Base-by-base conservation (phyloP, 2,888 invertebrate genomes). In the Euproctis similis region DNA sequence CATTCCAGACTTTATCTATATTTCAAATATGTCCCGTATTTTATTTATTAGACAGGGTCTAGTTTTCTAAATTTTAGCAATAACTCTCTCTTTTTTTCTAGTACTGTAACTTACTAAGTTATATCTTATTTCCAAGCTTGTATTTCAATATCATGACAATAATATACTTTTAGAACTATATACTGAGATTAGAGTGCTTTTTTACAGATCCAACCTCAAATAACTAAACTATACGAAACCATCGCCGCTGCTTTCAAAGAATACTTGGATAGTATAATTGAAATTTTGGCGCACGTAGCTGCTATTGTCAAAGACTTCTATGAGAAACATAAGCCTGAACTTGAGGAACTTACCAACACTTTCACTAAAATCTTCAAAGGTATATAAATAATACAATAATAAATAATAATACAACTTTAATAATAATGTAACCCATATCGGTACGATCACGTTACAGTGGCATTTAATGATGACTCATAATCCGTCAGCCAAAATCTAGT, bases 281-380 rank as follows among this genome's bases (percentile, higher is more conserved):
- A 85, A 26, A 34, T 87, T 3, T 54, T 87, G 1, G 85, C 89
- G 0, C 74, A 85, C 32, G 75, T 87, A 39, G 45, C 87, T 2
- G 87, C 87, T 8, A 68, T 87, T 18, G 42, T 87, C 20, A 58
- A 85, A 0, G 82, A 87, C 46, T 73, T 90, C 58, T 64, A 89
- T 30, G 89, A 91, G 43, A 86, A 87, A 31, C 88, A 91, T 61
- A 88, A 90, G 64, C 86, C 86, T 8, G 90, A 91, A 47, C 69
- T 92, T 1, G 86, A 90, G 37, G 88, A 89, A 42, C 54, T 90
- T 2, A 75, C 87, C 23, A 80, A 85, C 28, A 67, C 78, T 0
- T 46, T 88, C 17, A 70, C 85, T 8, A 86, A 86, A 33, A 70
- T 87, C 37, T 76, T 85, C 48, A 85, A 85, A 54, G 86, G 87